Evolutionary conservation across 35 echinoderm and acorn worm species (phyloP).

Genomic region (Eucidaris tribuloides): DNA sequence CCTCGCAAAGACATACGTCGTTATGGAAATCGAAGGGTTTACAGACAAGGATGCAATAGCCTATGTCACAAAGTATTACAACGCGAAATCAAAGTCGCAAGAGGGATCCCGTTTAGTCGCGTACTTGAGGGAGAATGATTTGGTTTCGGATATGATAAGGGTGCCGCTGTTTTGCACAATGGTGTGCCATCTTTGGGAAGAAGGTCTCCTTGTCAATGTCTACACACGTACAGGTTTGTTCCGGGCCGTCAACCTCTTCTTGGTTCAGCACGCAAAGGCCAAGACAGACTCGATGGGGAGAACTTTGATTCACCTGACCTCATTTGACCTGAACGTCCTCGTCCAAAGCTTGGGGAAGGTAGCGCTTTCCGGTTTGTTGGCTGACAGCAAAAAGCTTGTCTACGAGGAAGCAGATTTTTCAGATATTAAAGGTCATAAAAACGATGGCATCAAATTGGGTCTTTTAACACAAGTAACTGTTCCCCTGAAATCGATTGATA

Average conservation of each 20-base stretch:
- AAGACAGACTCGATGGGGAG: no score
- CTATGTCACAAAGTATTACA: not conserved
- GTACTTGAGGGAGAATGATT: not conserved
- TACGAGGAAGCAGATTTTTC: not conserved
- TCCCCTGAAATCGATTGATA: not conserved
- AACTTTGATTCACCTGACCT: no score
- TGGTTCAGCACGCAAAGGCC: not conserved
- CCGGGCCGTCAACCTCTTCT: not conserved
- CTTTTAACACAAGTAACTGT: not conserved
- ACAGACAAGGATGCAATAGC: not conserved
- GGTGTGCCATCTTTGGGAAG: slow-evolving; percentile 9
- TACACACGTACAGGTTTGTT: not conserved
- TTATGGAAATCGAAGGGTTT: slow-evolving; percentile 16
- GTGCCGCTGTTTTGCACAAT: not conserved
- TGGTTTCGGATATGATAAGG: not conserved
- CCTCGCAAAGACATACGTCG: not conserved
- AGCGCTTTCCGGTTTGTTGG: not conserved
- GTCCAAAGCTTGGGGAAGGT: not conserved
- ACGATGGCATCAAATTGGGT: not conserved
- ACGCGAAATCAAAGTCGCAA: not conserved
- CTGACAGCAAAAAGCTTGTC: not conserved
- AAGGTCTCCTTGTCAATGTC: not conserved
- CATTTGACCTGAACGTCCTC: not conserved
- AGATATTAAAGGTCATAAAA: not conserved
- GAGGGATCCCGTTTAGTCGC: not conserved